These are phyloP conservation scores for Spilogale gracilis DNA, from an alignment of 2,113 vertebrate species.

Conservation along the genomic window DNA sequence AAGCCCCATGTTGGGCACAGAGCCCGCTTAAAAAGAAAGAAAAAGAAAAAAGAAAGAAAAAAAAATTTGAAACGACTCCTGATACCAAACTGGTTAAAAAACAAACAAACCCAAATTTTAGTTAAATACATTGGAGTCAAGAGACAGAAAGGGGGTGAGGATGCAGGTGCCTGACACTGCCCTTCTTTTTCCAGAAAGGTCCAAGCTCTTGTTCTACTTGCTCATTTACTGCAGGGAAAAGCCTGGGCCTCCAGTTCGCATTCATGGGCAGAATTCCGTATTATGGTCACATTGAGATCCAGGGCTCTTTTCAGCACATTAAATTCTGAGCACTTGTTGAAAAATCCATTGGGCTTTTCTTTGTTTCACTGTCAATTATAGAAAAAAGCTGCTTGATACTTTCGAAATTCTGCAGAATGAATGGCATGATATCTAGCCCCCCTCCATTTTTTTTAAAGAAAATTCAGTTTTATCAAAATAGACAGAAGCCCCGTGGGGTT, in stretches of 20 bases:
- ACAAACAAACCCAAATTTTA: background rate
- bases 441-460: background rate
- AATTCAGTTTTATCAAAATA: background rate
- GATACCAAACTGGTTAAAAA: background rate
- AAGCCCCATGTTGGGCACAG: background rate
- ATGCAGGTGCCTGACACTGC: accelerated
- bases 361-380: background rate
- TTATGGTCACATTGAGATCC: background rate
- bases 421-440: background rate
- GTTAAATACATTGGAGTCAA: background rate
- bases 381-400: background rate
- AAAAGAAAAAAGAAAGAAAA: background rate
- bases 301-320: background rate
- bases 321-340: slow-evolving; percentile 30
- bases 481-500: background rate
- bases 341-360: background rate
- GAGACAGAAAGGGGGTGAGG: background rate
- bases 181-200: background rate
- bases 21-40: background rate
- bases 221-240: background rate
- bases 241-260: background rate
- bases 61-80: background rate
- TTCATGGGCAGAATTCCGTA: background rate
- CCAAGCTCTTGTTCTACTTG: background rate
- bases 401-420: background rate